A percentile compares a stretch with the other conserved stretches of the same genome.
Evolutionary conservation across 2,797 vertebrate genomes (phyloP).

Genomic region (Helostoma temminkii): DNA sequence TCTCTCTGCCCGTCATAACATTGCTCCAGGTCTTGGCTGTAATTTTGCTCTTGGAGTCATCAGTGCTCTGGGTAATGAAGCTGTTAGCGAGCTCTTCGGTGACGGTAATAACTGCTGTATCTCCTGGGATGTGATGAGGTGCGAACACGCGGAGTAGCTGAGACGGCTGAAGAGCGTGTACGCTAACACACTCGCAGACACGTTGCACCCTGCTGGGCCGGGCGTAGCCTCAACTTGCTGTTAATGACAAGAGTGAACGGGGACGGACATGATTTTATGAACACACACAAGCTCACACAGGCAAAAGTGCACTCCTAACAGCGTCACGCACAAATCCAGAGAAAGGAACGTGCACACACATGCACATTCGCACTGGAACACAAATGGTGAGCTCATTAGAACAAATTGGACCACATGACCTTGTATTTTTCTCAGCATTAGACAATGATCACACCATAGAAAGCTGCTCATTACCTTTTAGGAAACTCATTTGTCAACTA

Average conservation of each 20-base stretch:
- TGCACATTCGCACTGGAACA: conserved; percentile 21
- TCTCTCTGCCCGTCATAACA: not conserved
- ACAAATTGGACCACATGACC: conserved; percentile 67
- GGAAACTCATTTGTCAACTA: conserved; percentile 69
- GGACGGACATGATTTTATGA: conserved; percentile 22
- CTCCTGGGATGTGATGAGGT: conserved; percentile 73
- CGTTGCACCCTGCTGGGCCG: conserved; percentile 63
- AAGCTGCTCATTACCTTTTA: conserved; percentile 72
- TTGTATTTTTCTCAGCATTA: conserved; percentile 67
- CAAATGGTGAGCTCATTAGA: conserved; percentile 68
- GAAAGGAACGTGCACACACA: not conserved
- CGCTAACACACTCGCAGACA: conserved; percentile 26
- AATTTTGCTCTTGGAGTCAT: conserved; percentile 49
- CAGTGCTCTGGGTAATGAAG: conserved; percentile 74
- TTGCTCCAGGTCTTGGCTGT: conserved; percentile 28
- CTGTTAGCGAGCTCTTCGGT: conserved; percentile 73
- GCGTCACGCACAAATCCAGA: conserved; percentile 1
- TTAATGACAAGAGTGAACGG: conserved; percentile 64
- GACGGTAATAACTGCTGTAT: conserved; percentile 71
- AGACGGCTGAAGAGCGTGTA: conserved; percentile 39
- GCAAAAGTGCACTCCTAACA: conserved; percentile 17
- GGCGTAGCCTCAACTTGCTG: conserved; percentile 77
- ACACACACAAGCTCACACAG: conserved; percentile 7
- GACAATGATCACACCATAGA: conserved; percentile 56
- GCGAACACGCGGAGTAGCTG: conserved; percentile 70